Conservation (phyloP, 2,888 invertebrate species). For the Anaspis maculata region DNA sequence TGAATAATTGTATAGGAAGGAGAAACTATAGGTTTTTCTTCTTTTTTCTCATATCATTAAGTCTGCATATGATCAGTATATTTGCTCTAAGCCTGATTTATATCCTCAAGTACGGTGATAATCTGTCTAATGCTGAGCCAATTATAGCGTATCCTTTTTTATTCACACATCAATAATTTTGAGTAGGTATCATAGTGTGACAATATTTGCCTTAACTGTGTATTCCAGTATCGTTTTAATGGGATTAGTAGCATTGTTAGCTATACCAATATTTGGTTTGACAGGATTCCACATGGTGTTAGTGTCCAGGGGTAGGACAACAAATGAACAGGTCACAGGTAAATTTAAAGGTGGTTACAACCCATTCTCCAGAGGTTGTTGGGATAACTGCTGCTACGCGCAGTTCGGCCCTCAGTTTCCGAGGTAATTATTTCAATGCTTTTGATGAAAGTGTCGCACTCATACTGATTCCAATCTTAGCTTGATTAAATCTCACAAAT, state of each 20-base stretch:
- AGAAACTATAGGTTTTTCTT: conserved; percentile 98
- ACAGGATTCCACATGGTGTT: conserved; percentile 97
- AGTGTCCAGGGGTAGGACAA: conserved; percentile 92
- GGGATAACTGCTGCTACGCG: conserved; percentile 89
- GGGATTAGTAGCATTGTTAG: conserved; percentile 82
- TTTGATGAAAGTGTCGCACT: too few relatives aligned
- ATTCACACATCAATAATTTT: conserved; percentile 1
- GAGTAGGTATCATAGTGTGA: too few relatives aligned
- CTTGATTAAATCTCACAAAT: conserved; percentile 59
- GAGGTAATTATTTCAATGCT: conserved; percentile 52
- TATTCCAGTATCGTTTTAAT: conserved; percentile 74
- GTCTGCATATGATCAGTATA: conserved; percentile 96
- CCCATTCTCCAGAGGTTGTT: conserved; percentile 94
- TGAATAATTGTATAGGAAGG: conserved; percentile 94
- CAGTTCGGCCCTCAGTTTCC: conserved; percentile 97
- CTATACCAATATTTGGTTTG: conserved; percentile 94
- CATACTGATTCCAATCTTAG: conserved; percentile 36
- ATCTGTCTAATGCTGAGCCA: conserved; percentile 70
- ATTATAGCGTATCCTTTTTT: conserved; percentile 79
- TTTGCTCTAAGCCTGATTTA: conserved; percentile 89
- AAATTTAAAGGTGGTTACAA: conserved; percentile 98
- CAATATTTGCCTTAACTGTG: conserved; percentile 5
- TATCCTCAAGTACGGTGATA: conserved; percentile 77
- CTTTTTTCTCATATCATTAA: conserved; percentile 93
- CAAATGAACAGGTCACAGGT: conserved; percentile 99